phyloP scores from a whole-genome alignment of 1,140 invertebrate species.

The Drosophila bocqueti region DNA sequence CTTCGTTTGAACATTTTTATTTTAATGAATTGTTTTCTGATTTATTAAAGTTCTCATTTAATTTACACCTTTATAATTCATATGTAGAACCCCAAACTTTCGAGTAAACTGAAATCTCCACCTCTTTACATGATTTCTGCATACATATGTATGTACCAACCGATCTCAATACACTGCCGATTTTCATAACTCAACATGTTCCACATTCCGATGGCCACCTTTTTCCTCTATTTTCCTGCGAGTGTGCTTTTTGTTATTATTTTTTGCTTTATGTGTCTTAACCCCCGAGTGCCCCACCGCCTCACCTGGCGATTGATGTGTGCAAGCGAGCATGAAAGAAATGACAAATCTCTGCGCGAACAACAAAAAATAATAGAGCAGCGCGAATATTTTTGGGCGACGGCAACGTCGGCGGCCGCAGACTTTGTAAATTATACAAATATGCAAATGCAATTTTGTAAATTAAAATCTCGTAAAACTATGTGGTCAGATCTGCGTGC shows the following conservation, averaged over 20 bases:
- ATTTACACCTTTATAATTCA: background rate
- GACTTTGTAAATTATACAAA: slow-evolving; percentile 69
- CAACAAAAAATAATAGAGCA: slow-evolving; percentile 43
- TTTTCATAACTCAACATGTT: slow-evolving; percentile 53
- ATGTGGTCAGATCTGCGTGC: slow-evolving; percentile 13
- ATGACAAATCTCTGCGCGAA: slow-evolving; percentile 70
- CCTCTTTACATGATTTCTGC: background rate
- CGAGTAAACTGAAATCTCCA: background rate
- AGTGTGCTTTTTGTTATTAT: slow-evolving; percentile 14
- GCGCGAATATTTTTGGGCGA: slow-evolving; percentile 57
- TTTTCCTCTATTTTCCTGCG: slow-evolving; percentile 12
- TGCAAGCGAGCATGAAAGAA: slow-evolving; percentile 82
- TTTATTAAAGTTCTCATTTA: background rate
- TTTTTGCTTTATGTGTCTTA: slow-evolving; percentile 12
- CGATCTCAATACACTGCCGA: background rate
- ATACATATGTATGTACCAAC: slow-evolving; percentile 1
- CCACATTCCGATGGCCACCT: slow-evolving; percentile 57
- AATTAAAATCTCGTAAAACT: slow-evolving; percentile 49
- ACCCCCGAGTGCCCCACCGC: slow-evolving; percentile 28
- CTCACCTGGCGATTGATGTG: slow-evolving; percentile 79
- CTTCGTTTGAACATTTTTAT: too few relatives aligned
- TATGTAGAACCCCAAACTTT: background rate
- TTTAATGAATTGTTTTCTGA: background rate
- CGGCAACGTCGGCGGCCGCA: slow-evolving; percentile 12
- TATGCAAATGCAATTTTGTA: slow-evolving; percentile 62